Percentiles rank a stretch among this genome's conserved stretches.
phyloP scores from a whole-genome alignment of 2,888 invertebrate genomes.

The Amiota mariae region DNA sequence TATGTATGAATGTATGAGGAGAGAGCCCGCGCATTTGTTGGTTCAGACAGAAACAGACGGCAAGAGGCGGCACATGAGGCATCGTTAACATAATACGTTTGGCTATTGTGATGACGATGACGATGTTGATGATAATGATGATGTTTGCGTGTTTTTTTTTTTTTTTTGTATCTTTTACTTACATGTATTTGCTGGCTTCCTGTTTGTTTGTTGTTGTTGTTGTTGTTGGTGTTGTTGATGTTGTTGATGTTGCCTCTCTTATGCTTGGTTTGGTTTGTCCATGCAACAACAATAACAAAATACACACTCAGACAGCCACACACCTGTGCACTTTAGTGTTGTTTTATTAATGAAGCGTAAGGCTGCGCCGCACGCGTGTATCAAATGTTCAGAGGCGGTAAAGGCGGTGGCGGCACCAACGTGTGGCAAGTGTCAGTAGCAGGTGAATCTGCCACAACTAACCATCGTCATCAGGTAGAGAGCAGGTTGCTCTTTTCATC shows the following conservation, averaged over 20 bases:
- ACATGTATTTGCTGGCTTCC: not conserved
- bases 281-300: not conserved
- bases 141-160: conserved; percentile 8
- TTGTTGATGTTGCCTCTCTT: conserved; percentile 11
- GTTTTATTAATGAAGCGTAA: conserved; percentile 54
- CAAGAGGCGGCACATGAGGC: not conserved
- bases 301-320: conserved; percentile 40
- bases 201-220: conserved; percentile 21
- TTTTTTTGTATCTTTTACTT: not conserved
- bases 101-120: not conserved
- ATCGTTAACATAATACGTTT: not conserved
- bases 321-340: conserved; percentile 50
- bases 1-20: conserved; percentile 14
- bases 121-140: not conserved
- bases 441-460: conserved; percentile 17
- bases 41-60: conserved; percentile 36
- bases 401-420: conserved; percentile 6
- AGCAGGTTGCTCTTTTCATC: not conserved
- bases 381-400: not conserved
- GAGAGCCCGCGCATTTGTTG: conserved; percentile 25
- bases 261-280: not conserved
- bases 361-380: conserved; percentile 30
- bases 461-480: not conserved
- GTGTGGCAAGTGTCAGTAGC: conserved; percentile 22
- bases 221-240: not conserved